Evolutionary conservation across 92 coral and sea anemone species (phyloP).

Genomic region (Galaxea fascicularis): DNA sequence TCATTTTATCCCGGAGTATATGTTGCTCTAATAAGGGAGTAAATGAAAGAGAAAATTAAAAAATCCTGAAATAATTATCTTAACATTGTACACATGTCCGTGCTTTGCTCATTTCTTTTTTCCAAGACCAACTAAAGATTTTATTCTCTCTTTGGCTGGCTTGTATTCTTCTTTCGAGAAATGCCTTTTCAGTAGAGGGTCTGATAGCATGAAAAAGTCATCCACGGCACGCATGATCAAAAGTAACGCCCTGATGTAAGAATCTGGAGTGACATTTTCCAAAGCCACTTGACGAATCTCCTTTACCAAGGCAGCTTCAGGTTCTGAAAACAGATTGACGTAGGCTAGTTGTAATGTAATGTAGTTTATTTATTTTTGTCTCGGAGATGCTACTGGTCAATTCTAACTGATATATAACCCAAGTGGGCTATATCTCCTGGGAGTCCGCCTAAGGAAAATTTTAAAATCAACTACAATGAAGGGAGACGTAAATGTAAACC

Average conservation of each 20-base stretch:
- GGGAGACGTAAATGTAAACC: not conserved
- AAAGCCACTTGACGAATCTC: slow-evolving; percentile 73
- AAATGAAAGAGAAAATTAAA: too few species aligned
- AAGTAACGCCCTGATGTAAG: slow-evolving; percentile 69
- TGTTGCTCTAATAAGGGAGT: too few species aligned
- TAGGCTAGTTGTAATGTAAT: not conserved
- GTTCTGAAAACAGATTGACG: slow-evolving; percentile 27
- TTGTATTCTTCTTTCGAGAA: slow-evolving; percentile 69
- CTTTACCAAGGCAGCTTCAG: slow-evolving; percentile 56
- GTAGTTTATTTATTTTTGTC: not conserved
- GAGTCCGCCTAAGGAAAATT: not conserved
- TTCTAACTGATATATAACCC: not conserved
- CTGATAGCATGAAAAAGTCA: slow-evolving; percentile 29
- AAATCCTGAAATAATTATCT: too few species aligned
- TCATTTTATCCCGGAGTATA: too few species aligned
- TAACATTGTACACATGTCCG: too few species aligned
- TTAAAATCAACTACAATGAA: too few species aligned
- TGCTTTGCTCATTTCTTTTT: slow-evolving; percentile 23
- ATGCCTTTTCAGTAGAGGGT: slow-evolving; percentile 66
- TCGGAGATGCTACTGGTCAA: not conserved
- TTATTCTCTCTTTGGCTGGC: slow-evolving; percentile 63
- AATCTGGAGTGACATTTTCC: slow-evolving; percentile 57
- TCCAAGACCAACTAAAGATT: slow-evolving; percentile 35
- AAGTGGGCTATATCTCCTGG: not conserved
- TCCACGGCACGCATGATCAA: slow-evolving; percentile 65